Percentiles rank a stretch among this genome's conserved stretches.
phyloP scores from a whole-genome alignment of 2,797 vertebrate genomes.

The Phyllotis vaccarum region DNA sequence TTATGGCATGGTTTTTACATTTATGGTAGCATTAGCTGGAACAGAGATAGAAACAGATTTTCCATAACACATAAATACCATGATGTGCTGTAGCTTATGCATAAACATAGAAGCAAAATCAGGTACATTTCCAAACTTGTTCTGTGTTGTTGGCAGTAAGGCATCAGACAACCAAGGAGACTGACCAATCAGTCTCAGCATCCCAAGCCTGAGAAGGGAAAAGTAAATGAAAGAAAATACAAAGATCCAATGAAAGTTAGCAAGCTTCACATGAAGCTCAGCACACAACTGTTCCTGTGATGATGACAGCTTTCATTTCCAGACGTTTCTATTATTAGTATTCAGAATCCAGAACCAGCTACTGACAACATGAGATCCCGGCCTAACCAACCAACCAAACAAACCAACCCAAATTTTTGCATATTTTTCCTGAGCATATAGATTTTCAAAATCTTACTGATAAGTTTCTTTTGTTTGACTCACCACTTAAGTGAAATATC shows the following conservation, averaged over 20 bases:
- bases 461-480: not conserved
- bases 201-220: not conserved
- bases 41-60: not conserved
- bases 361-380: not conserved
- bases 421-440: not conserved
- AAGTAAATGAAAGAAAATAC: not conserved
- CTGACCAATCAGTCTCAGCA: not conserved
- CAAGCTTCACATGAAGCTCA: not conserved
- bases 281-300: not conserved
- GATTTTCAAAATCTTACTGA: not conserved
- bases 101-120: not conserved
- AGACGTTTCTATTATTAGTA: not conserved
- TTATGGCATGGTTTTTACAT: no score
- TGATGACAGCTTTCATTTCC: not conserved
- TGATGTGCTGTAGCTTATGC: not conserved
- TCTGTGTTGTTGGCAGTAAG: not conserved
- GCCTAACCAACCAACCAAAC: not conserved
- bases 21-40: not conserved
- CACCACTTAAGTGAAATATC: not conserved
- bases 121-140: not conserved
- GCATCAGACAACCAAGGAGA: not conserved
- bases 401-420: not conserved
- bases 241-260: not conserved
- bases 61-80: no score
- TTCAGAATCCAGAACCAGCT: not conserved